Base-by-base conservation (phyloP, 2,888 invertebrate species). In the Drosophila neoperkinsi region DNA sequence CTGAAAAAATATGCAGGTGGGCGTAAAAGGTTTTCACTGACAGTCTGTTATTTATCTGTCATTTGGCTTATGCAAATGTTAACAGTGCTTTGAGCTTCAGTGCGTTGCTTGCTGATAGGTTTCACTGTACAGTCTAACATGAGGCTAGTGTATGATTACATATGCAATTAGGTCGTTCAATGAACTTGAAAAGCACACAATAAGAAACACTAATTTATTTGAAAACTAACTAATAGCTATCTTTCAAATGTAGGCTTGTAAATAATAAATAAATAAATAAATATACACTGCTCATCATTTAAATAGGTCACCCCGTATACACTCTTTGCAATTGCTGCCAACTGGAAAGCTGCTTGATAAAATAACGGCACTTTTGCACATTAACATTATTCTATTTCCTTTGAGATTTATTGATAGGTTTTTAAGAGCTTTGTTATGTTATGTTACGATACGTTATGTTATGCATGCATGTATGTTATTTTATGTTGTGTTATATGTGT, bases 101-200 rank as follows among this genome's bases (percentile, higher is more conserved):
- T 65, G 51, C 53, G 41, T 67, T 36, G 21, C 28, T 33, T 38
- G n/a, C 46, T 46, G 16, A 11, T 41, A 50, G 61, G 10, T 67
- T 36, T 53, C 33, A 59, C 58, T 53, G 38, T 59, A 58, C 74
- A 55, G 49, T 43, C 36, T 28, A 43, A 21, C 36, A 41, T 38
- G 6, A 33, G 13, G 16, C 21, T 43, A 52, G n/a, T 34, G n/a
- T 28, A 21, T 46, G n/a, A 56, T 11, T 11, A 13, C 30, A 21
- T 13, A 25, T 49, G 5, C 21, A 33, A 60, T 74, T 66, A 69
- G 30, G 38, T 46, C 57, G 75, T 53, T 71, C 67, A 70, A 53
- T 79, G 82, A 81, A 85, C 86, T 85, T 75, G 46, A 71, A 52
- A 74, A 13, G 4, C 3, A 33, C 2, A n/a, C 18, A n/a, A 33